Evolutionary conservation across 2,113 vertebrate genomes (phyloP).

Genomic region (Pseudopodoces humilis): DNA sequence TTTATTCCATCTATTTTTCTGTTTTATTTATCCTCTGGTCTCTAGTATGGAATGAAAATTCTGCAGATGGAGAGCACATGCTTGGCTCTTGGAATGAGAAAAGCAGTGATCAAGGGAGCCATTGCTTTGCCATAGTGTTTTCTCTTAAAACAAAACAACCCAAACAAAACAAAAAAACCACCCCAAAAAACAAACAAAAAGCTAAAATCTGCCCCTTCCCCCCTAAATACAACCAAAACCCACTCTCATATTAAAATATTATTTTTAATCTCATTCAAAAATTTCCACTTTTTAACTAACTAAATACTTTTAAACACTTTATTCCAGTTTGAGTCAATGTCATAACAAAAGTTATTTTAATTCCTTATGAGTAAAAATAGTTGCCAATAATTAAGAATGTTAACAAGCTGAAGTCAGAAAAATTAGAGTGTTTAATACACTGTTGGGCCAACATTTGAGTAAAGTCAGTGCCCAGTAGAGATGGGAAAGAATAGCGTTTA

Average conservation of each 20-base stretch:
- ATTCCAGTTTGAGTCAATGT: not conserved
- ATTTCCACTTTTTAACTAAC: not conserved
- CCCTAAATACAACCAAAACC: not conserved
- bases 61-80: not conserved
- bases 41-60: not conserved
- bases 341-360: not conserved
- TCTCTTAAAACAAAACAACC: not conserved
- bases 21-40: not conserved
- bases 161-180: not conserved
- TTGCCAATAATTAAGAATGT: not conserved
- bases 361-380: not conserved
- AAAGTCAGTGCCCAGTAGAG: not conserved
- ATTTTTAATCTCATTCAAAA: not conserved
- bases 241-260: not conserved
- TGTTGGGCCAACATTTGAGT: not conserved
- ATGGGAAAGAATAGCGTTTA: not conserved
- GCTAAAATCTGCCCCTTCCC: rapidly evolving
- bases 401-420: not conserved
- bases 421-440: not conserved
- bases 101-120: not conserved
- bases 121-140: not conserved
- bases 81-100: not conserved
- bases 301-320: not conserved
- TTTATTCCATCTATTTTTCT: not conserved
- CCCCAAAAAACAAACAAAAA: not conserved